Conservation (phyloP, 2,113 vertebrate genomes). For the Ifrita kowaldi region DNA sequence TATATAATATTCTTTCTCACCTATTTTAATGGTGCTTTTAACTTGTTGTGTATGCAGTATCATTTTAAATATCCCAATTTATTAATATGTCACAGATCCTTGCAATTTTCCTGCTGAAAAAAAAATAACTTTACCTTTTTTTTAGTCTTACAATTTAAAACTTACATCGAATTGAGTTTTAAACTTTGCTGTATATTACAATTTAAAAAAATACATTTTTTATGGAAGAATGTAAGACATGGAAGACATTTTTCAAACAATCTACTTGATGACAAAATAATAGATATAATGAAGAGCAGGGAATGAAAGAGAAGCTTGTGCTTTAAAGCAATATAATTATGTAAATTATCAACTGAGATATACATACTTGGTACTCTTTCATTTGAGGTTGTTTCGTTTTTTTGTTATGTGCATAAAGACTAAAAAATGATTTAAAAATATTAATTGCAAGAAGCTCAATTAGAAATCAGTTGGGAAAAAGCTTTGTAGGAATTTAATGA, state of each 20-base stretch:
- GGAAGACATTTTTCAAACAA: not conserved
- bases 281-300: not conserved
- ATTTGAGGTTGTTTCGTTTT: not conserved
- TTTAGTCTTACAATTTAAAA: not conserved
- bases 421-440: not conserved
- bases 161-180: not conserved
- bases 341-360: not conserved
- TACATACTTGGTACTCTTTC: not conserved
- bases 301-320: not conserved
- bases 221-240: not conserved
- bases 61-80: not conserved
- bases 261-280: slow-evolving; percentile 6
- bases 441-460: not conserved
- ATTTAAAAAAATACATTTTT: not conserved
- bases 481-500: not conserved
- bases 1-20: not conserved
- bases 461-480: not conserved
- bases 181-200: not conserved
- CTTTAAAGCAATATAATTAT: not conserved
- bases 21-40: not conserved
- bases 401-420: not conserved
- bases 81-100: not conserved
- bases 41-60: not conserved
- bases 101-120: not conserved
- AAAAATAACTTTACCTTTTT: not conserved